These are phyloP conservation scores for Camelus bactrianus DNA, from an alignment of 2,113 vertebrate species.

Conservation along the genomic window DNA sequence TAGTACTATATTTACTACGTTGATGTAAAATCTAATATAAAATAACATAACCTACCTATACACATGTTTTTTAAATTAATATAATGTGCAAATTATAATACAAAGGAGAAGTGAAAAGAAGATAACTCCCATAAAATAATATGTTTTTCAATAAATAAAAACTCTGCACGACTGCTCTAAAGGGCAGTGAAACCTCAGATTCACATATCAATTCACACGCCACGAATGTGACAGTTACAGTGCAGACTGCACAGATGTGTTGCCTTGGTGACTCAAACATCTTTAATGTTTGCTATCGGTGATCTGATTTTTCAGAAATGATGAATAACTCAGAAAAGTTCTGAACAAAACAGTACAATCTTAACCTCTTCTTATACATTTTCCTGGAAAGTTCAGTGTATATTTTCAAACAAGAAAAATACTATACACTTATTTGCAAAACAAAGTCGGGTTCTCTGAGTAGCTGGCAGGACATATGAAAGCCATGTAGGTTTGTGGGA, in stretches of 20 bases:
- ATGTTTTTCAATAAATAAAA: neutral
- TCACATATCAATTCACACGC: neutral
- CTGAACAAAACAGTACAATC: neutral
- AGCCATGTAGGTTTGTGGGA: neutral
- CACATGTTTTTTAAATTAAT: neutral
- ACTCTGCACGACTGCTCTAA: neutral
- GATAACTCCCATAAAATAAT: neutral
- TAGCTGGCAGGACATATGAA: neutral
- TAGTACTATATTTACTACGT: neutral
- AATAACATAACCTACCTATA: neutral
- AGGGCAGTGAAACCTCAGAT: neutral
- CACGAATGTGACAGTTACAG: fast-evolving
- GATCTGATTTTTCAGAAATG: neutral
- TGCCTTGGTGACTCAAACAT: neutral
- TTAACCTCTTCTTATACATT: neutral
- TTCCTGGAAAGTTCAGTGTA: neutral
- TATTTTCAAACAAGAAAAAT: neutral
- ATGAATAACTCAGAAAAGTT: neutral
- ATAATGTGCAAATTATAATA: neutral
- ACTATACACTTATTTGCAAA: neutral
- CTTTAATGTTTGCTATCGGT: neutral
- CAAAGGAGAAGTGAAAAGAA: neutral
- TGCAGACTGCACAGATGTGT: fast-evolving
- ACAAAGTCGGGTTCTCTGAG: neutral
- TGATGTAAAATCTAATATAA: neutral